phyloP scores from a whole-genome alignment of 2,888 invertebrate genomes.

The Drosophila robusta region DNA sequence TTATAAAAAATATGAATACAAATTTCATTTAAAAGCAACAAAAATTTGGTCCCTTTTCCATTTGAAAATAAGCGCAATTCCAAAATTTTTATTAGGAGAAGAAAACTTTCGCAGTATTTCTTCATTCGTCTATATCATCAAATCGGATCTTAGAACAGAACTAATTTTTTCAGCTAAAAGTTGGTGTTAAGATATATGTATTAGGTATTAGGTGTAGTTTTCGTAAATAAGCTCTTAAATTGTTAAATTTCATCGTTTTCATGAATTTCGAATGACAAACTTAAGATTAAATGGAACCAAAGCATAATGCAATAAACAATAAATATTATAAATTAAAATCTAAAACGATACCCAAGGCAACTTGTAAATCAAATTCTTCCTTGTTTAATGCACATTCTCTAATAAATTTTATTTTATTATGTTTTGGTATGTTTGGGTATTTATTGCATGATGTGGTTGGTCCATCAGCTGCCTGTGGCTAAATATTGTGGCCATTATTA shows the following conservation, averaged over 20 bases:
- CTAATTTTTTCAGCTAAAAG: slow-evolving; percentile 7
- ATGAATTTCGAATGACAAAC: slow-evolving; percentile 5
- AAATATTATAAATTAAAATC: slow-evolving; percentile 3
- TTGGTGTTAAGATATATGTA: slow-evolving; percentile 3
- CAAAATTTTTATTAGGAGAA: slow-evolving; percentile 1
- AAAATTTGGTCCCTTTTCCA: slow-evolving; percentile 70
- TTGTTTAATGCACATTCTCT: slow-evolving; percentile 5
- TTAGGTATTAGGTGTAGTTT: not conserved
- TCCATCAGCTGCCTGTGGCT: not conserved
- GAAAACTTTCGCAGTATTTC: too few relatives aligned
- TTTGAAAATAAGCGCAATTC: slow-evolving; percentile 13
- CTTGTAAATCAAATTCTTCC: slow-evolving; percentile 21
- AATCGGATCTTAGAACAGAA: slow-evolving; percentile 1
- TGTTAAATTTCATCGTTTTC: slow-evolving; percentile 7
- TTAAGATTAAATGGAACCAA: slow-evolving; percentile 9
- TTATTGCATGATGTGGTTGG: slow-evolving; percentile 34
- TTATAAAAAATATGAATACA: not conserved
- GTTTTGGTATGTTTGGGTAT: slow-evolving; percentile 38
- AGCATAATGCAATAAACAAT: not conserved
- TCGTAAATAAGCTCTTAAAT: slow-evolving; percentile 56
- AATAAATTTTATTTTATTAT: slow-evolving; percentile 14
- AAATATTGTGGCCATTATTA: not conserved
- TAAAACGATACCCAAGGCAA: not conserved
- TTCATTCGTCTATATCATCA: not conserved
- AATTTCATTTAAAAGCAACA: slow-evolving; percentile 48